phyloP scores from a whole-genome alignment of 2,113 vertebrate species.

The Colius striatus region DNA sequence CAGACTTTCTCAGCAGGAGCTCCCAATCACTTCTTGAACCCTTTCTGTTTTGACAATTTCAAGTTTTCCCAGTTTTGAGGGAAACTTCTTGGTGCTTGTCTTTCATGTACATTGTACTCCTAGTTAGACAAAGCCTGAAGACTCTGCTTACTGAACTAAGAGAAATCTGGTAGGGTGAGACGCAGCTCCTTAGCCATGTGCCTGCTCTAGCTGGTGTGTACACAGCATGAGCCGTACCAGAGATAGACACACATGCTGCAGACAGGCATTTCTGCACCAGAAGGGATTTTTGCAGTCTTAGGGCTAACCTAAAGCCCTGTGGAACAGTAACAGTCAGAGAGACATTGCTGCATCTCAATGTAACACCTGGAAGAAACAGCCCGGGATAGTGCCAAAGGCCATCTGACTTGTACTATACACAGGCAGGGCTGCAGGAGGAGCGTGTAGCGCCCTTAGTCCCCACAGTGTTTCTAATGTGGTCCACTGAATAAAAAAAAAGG shows the following conservation, averaged over 20 bases:
- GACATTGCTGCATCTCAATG: background rate
- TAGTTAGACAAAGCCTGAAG: background rate
- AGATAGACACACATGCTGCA: background rate
- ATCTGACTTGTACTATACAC: rapidly evolving
- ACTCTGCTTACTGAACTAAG: background rate
- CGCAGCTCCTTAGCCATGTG: background rate
- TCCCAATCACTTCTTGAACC: background rate
- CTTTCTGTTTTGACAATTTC: background rate
- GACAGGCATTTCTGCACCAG: background rate
- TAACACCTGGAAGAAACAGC: background rate
- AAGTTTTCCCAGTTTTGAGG: background rate
- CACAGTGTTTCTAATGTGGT: background rate
- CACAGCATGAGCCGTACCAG: background rate
- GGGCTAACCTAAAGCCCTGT: background rate
- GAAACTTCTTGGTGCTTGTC: background rate
- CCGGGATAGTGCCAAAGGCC: background rate
- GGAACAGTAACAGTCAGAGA: background rate
- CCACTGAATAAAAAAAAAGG: background rate
- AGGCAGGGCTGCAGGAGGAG: background rate
- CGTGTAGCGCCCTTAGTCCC: background rate
- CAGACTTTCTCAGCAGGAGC: background rate
- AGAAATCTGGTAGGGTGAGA: background rate
- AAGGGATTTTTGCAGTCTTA: background rate
- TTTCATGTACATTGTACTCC: background rate
- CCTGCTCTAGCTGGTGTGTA: background rate